These are phyloP conservation scores for Poeciliopsis occidentalis DNA, from an alignment of 2,113 vertebrate genomes.

Conservation along the genomic window DNA sequence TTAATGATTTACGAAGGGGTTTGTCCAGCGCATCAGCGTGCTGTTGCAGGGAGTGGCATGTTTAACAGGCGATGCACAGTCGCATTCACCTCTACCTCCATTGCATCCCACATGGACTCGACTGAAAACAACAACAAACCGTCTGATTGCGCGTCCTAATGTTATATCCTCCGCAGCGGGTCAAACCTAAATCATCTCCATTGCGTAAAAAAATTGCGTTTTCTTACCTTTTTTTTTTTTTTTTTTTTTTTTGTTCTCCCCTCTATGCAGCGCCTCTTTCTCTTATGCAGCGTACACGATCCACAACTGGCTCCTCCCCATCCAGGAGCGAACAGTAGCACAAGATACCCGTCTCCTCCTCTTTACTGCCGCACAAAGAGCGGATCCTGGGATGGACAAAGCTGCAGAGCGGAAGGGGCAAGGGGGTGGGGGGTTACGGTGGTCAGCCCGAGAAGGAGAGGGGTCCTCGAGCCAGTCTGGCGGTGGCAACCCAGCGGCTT, in stretches of 20 bases:
- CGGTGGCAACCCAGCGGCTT: conserved; percentile 7
- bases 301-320: conserved; percentile 78
- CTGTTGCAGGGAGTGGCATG: conserved; percentile 83
- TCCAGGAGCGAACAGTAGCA: conserved; percentile 64
- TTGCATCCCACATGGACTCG: conserved; percentile 1
- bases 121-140: not conserved
- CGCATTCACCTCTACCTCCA: conserved; percentile 46
- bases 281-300: conserved; percentile 63
- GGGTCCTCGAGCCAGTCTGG: conserved; percentile 23
- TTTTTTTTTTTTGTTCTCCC: conserved; percentile 67
- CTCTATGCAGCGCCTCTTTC: conserved; percentile 63
- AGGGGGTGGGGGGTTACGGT: not conserved
- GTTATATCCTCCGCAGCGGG: conserved; percentile 16
- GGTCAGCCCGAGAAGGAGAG: conserved; percentile 26
- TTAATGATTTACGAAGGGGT: conserved; percentile 55
- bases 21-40: conserved; percentile 64
- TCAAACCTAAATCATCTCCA: conserved; percentile 40
- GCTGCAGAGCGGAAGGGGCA: conserved; percentile 1
- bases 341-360: conserved; percentile 54
- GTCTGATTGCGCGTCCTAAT: conserved; percentile 14
- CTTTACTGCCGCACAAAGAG: conserved; percentile 51
- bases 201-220: conserved; percentile 62
- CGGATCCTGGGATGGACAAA: conserved; percentile 18
- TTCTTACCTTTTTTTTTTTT: too few relatives aligned
- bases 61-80: conserved; percentile 56